Evolutionary conservation across 2,888 invertebrate genomes (phyloP).

Genomic region (Nowickia ferox): DNA sequence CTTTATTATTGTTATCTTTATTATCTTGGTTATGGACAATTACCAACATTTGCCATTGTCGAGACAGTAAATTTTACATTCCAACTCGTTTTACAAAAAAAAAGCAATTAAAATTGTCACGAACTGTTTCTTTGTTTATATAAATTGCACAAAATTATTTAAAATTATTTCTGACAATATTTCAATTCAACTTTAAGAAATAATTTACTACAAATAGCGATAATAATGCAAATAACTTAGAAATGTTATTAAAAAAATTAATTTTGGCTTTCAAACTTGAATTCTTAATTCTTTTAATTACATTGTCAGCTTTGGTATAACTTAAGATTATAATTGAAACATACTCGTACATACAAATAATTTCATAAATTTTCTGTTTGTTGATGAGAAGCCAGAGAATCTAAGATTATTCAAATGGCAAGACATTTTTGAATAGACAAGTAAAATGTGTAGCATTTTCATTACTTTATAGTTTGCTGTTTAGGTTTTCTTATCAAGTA

Average conservation of each 20-base stretch:
- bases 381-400: not conserved
- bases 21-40: conserved; percentile 66
- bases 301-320: not conserved
- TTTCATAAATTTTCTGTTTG: conserved; percentile 25
- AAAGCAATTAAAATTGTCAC: conserved; percentile 68
- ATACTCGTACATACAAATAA: not conserved
- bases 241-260: too few relatives aligned
- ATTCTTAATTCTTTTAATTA: too few relatives aligned
- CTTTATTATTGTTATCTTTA: conserved; percentile 66
- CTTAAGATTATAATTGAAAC: not conserved
- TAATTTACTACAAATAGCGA: not conserved
- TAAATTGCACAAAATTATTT: conserved; percentile 7
- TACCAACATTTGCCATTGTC: conserved; percentile 63
- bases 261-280: too few relatives aligned
- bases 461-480: conserved; percentile 19
- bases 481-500: conserved; percentile 29
- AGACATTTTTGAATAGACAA: not conserved
- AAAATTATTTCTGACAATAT: not conserved
- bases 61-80: conserved; percentile 59
- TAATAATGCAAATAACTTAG: too few relatives aligned
- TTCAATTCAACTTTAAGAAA: conserved; percentile 14
- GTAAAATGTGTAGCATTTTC: not conserved
- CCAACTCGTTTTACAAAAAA: conserved; percentile 54
- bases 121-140: conserved; percentile 51
- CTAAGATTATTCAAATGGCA: conserved; percentile 24